Conservation (phyloP, 1,140 invertebrate species). For the Episyrphus balteatus region DNA sequence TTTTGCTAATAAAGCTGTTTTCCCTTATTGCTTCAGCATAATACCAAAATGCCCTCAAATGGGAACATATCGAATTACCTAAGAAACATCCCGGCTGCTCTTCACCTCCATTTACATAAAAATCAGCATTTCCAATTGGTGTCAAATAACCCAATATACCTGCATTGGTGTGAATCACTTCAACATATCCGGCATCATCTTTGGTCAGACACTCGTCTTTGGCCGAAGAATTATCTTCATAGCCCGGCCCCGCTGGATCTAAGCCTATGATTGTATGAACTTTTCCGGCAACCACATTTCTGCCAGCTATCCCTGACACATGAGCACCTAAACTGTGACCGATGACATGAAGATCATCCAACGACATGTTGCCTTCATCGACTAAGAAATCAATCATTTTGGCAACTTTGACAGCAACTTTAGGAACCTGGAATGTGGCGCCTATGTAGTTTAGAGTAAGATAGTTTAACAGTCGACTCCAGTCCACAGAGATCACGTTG, state of each 20-base stretch:
- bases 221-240: constrained; percentile 13
- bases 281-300: background rate
- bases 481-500: constrained; percentile 48
- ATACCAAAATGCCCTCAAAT: constrained; percentile 4
- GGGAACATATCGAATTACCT: constrained; percentile 4
- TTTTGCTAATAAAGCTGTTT: no score
- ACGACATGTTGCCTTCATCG: constrained; percentile 9
- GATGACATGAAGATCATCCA: background rate
- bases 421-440: background rate
- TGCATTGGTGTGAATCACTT: constrained; percentile 40
- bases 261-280: constrained; percentile 15
- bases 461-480: constrained; percentile 37
- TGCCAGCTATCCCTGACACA: constrained; percentile 33
- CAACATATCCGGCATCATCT: constrained; percentile 7
- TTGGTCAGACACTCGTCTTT: constrained; percentile 32
- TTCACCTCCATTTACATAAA: constrained; percentile 39
- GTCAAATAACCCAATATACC: constrained; percentile 30
- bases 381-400: constrained; percentile 9
- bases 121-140: constrained; percentile 40
- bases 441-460: constrained; percentile 34
- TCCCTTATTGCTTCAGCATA: constrained; percentile 7
- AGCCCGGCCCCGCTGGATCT: constrained; percentile 31
- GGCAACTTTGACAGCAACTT: background rate
- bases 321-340: constrained; percentile 27
- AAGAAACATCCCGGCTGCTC: constrained; percentile 43